Evolutionary conservation across 1,140 invertebrate genomes (phyloP).

Genomic region (Lineus longissimus): DNA sequence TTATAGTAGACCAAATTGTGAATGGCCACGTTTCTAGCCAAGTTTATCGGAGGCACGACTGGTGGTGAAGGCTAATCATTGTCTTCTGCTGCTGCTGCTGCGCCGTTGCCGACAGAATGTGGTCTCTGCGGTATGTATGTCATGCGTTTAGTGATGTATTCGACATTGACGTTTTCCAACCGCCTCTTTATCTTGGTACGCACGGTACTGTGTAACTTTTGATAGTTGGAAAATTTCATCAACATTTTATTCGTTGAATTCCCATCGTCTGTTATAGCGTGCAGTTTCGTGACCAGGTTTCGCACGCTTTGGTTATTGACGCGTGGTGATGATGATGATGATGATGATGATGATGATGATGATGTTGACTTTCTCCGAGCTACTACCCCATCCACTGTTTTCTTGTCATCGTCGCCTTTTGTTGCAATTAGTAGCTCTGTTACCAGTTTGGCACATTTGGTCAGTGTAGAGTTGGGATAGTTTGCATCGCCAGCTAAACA

Average conservation of each 20-base stretch:
- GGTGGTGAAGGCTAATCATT: not conserved
- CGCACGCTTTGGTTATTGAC: no score
- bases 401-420: no score
- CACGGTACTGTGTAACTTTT: not conserved
- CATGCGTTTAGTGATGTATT: not conserved
- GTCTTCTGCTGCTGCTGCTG: not conserved
- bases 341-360: no score
- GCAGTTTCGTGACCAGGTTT: not conserved
- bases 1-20: not conserved
- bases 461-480: conserved; percentile 1
- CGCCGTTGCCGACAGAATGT: no score
- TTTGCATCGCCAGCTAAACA: not conserved
- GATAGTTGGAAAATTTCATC: not conserved
- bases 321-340: no score
- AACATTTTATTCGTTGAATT: conserved; percentile 2
- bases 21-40: conserved; percentile 6
- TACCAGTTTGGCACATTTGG: not conserved
- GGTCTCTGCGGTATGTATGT: not conserved
- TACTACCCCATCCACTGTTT: no score
- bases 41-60: not conserved
- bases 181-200: not conserved
- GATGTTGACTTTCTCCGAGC: no score
- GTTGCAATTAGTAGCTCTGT: no score
- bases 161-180: not conserved
- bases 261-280: not conserved